phyloP scores from a whole-genome alignment of 2,888 invertebrate genomes.

The Melanchra persicariae region DNA sequence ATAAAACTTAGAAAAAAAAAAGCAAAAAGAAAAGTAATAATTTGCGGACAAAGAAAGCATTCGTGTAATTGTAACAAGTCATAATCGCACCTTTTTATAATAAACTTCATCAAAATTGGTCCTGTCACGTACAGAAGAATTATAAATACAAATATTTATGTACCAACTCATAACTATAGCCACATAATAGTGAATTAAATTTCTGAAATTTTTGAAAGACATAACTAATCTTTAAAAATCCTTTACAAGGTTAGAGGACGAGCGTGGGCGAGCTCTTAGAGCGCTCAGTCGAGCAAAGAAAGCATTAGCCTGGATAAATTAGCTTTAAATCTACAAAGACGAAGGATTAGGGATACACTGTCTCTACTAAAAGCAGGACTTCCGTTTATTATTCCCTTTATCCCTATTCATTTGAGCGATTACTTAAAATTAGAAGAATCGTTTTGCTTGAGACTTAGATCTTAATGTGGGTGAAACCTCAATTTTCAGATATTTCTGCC shows the following conservation, averaged over 20 bases:
- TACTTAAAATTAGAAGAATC: slow-evolving; percentile 35
- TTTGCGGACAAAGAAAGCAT: no score
- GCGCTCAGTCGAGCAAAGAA: slow-evolving; percentile 31
- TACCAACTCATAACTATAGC: no score
- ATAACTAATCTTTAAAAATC: slow-evolving; percentile 7
- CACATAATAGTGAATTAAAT: neutral
- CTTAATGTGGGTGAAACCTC: neutral
- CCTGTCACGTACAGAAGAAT: no score
- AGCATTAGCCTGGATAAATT: slow-evolving; percentile 45
- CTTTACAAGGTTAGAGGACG: slow-evolving; percentile 11
- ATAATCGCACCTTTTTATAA: no score
- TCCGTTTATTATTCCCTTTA: slow-evolving; percentile 22
- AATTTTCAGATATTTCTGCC: slow-evolving; percentile 3
- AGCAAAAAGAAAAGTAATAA: no score
- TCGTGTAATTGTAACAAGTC: no score
- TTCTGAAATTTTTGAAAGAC: neutral
- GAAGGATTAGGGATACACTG: slow-evolving; percentile 33
- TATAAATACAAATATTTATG: no score
- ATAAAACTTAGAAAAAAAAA: no score
- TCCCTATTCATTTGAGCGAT: slow-evolving; percentile 23
- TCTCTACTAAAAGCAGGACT: slow-evolving; percentile 24
- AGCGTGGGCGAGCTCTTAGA: slow-evolving; percentile 17
- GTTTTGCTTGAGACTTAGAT: neutral
- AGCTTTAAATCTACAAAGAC: slow-evolving; percentile 47
- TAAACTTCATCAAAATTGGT: no score